Conservation (phyloP, 2,113 vertebrate species). For the Menidia beryllina region DNA sequence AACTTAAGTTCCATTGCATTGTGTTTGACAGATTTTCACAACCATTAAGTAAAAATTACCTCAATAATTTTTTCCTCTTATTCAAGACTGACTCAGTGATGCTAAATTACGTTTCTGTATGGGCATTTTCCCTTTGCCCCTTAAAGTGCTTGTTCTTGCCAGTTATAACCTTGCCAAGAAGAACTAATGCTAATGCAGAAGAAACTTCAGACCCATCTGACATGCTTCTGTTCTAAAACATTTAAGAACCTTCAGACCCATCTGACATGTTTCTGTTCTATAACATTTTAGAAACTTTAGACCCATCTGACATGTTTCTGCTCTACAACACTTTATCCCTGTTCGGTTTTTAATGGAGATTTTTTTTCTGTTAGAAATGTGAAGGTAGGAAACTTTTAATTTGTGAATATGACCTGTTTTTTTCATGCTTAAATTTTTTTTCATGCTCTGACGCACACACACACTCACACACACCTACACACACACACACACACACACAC, state of each 20-base stretch:
- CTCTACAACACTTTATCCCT: background rate
- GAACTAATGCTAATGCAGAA: background rate
- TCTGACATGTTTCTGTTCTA: too few species aligned
- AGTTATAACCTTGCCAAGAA: background rate
- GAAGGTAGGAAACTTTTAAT: background rate
- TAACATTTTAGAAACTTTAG: background rate
- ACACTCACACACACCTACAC: too few species aligned
- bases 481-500: conserved; percentile 9
- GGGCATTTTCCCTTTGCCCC: background rate
- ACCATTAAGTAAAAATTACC: background rate
- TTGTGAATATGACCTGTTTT: background rate
- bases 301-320: too few species aligned
- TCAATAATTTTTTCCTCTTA: background rate
- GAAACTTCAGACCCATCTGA: background rate
- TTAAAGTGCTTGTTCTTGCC: background rate
- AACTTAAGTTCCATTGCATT: background rate
- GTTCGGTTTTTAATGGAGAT: conserved; percentile 1
- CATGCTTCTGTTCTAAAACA: too few species aligned
- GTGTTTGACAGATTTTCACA: background rate
- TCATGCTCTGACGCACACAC: background rate
- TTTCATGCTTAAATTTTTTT: background rate
- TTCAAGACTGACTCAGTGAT: background rate
- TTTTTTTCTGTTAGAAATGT: background rate
- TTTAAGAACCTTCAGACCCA: background rate
- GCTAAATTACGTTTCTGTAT: background rate